Conservation (phyloP, 2,797 vertebrate species). For the Perodicticus potto region DNA sequence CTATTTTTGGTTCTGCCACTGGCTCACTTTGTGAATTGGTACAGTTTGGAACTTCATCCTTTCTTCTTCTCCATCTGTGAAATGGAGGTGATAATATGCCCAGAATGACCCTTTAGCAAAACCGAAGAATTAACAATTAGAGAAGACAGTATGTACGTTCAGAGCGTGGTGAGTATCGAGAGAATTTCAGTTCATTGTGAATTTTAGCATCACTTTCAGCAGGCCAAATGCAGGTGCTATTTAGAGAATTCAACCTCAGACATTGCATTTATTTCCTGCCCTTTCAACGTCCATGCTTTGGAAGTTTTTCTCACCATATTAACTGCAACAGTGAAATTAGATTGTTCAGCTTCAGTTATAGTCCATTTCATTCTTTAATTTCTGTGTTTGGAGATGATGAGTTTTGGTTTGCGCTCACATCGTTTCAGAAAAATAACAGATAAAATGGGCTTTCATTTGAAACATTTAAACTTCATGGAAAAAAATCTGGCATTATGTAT, state of each 20-base stretch:
- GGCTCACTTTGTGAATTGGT: neutral
- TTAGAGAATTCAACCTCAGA: constrained; percentile 62
- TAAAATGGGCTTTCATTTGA: constrained; percentile 63
- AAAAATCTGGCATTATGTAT: constrained; percentile 14
- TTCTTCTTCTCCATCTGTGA: constrained; percentile 37
- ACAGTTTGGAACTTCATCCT: neutral
- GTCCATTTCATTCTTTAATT: constrained; percentile 78
- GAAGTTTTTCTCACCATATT: constrained; percentile 60
- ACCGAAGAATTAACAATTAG: neutral
- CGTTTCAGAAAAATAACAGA: constrained; percentile 64
- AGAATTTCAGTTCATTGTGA: constrained; percentile 52
- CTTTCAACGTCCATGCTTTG: constrained; percentile 51
- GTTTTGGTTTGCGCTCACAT: constrained; percentile 58
- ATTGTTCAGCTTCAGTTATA: constrained; percentile 66
- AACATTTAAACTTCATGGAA: constrained; percentile 63
- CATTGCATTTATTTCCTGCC: constrained; percentile 54
- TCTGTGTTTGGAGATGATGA: constrained; percentile 71
- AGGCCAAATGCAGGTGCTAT: constrained; percentile 63
- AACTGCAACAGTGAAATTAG: constrained; percentile 71
- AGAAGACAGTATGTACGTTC: neutral
- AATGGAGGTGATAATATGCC: neutral
- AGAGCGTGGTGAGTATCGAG: constrained; percentile 8
- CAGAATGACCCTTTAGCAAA: neutral
- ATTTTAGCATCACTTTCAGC: constrained; percentile 38
- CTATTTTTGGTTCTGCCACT: neutral